Evolutionary conservation across 2,113 vertebrate species (phyloP).

Genomic region (Pelecanus crispus): DNA sequence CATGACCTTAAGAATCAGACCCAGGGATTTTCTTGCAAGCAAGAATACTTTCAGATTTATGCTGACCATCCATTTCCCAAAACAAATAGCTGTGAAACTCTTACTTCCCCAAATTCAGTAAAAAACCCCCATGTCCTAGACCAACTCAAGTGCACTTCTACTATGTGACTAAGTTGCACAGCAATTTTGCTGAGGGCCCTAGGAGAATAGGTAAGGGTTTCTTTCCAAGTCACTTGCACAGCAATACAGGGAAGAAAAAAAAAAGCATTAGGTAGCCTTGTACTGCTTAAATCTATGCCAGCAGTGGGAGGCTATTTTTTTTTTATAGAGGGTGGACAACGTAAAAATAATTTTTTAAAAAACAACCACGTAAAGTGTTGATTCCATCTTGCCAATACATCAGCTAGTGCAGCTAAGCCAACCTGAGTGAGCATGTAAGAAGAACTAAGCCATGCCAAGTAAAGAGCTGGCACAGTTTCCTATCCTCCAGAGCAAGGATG

Average conservation of each 20-base stretch:
- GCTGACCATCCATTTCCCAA: not conserved
- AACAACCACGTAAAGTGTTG: not conserved
- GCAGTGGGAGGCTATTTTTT: not conserved
- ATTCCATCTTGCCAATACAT: not conserved
- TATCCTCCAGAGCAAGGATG: not conserved
- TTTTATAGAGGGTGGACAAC: not conserved
- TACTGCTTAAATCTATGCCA: not conserved
- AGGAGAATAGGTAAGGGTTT: not conserved
- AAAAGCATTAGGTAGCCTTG: not conserved
- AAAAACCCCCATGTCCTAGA: rapidly evolving
- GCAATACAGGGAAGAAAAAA: not conserved
- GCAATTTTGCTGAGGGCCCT: not conserved
- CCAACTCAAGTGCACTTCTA: not conserved
- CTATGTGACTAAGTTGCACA: not conserved
- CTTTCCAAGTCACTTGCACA: not conserved
- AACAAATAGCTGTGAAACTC: not conserved
- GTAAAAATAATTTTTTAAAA: not conserved
- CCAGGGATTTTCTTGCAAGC: not conserved
- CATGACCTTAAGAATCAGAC: not conserved
- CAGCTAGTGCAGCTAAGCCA: not conserved
- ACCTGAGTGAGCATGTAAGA: not conserved
- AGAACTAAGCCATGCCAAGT: not conserved
- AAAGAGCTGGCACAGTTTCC: not conserved
- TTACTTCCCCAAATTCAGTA: not conserved
- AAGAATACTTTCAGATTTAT: not conserved